Percentiles rank a stretch among this genome's conserved stretches.
Conservation (phyloP, 53 echinoderm and acorn worm species). For the Apostichopus leukothele region DNA sequence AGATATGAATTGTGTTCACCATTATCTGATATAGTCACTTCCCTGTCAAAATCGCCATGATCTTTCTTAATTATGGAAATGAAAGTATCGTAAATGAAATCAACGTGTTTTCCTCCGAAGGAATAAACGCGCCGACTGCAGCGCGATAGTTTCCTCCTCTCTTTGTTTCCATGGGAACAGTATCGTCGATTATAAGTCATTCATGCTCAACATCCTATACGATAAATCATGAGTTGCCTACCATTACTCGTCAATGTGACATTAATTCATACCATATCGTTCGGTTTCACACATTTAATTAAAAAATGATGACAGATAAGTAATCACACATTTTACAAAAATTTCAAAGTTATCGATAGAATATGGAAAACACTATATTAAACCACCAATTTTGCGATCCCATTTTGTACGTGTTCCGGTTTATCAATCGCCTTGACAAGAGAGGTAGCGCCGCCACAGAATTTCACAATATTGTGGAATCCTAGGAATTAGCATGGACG, state of each 20-base stretch:
- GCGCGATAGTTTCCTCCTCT: slow-evolving; percentile 16
- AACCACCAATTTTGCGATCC: not conserved
- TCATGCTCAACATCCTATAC: slow-evolving; percentile 16
- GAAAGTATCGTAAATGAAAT: slow-evolving; percentile 30
- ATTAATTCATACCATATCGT: not conserved
- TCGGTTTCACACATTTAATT: slow-evolving; percentile 11
- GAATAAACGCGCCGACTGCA: slow-evolving; percentile 15
- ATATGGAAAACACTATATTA: not conserved
- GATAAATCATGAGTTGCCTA: not conserved
- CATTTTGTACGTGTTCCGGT: not conserved
- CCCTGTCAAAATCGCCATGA: slow-evolving; percentile 11
- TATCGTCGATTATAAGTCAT: slow-evolving; percentile 26
- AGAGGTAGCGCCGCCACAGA: no score
- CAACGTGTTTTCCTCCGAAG: not conserved
- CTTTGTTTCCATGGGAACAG: slow-evolving; percentile 6
- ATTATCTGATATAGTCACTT: not conserved
- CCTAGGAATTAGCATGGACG: no score
- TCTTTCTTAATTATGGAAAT: slow-evolving; percentile 41
- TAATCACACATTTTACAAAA: slow-evolving; percentile 4
- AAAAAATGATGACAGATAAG: not conserved
- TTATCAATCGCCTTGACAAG: not conserved
- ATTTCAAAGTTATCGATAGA: not conserved
- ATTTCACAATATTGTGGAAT: no score
- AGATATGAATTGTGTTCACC: not conserved
- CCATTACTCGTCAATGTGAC: not conserved